Conservation (phyloP, 2,797 vertebrate species). For the Percopsis omiscomaycus region DNA sequence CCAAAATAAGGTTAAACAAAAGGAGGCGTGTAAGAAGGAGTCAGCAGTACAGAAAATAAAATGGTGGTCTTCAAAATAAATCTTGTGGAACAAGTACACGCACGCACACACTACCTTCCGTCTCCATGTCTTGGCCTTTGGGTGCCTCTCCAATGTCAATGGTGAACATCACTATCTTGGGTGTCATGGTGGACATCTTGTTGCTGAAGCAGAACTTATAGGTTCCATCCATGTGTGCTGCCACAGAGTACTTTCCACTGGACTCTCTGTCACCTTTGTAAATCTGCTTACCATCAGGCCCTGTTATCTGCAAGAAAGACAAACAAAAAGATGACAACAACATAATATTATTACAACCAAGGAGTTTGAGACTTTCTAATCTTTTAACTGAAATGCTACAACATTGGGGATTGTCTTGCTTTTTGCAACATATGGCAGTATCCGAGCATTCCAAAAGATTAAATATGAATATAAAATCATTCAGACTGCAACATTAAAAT, state of each 20-base stretch:
- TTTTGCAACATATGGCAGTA: slow-evolving; percentile 7
- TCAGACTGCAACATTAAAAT: background rate
- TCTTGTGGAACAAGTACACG: background rate
- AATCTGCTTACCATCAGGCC: slow-evolving; percentile 95
- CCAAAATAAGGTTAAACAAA: slow-evolving; percentile 40
- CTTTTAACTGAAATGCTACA: no score
- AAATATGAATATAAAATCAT: background rate
- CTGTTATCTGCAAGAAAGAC: slow-evolving; percentile 84
- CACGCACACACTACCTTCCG: slow-evolving; percentile 84
- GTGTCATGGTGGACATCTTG: slow-evolving; percentile 99
- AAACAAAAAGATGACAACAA: background rate
- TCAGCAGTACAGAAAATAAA: slow-evolving; percentile 18
- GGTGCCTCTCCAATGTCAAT: slow-evolving; percentile 98
- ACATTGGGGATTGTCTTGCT: background rate
- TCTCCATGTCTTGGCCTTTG: slow-evolving; percentile 97
- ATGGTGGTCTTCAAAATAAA: background rate
- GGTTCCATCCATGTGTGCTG: slow-evolving; percentile 96
- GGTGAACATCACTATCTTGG: slow-evolving; percentile 99
- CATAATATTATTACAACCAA: background rate
- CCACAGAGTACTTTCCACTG: slow-evolving; percentile 96
- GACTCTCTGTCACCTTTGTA: slow-evolving; percentile 97
- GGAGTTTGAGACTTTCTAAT: background rate
- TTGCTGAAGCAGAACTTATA: slow-evolving; percentile 99
- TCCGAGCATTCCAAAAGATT: background rate
- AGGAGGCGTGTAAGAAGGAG: slow-evolving; percentile 6